Base-by-base conservation (phyloP, 2,797 vertebrate species). In the Aldrovandia affinis region DNA sequence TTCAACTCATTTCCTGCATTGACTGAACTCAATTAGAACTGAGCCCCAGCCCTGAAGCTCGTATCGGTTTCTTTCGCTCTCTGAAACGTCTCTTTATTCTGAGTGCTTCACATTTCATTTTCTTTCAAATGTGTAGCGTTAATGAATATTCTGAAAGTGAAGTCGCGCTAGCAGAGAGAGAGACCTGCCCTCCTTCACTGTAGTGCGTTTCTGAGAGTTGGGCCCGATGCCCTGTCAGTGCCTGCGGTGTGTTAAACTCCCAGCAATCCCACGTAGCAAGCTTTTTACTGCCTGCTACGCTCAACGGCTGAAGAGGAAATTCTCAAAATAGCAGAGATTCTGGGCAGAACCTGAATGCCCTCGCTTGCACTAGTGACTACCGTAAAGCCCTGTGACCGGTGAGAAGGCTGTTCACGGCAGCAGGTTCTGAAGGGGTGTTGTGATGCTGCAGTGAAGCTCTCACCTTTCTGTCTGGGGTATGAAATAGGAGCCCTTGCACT, bases 261-360 rank as follows among this genome's bases (percentile, higher is more conserved):
- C 81, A 54, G 80, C 33, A 59, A 78, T 89, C 86, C 87, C 78
- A 88, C 86, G 83, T 59, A 89, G 89, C 86, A 87, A 86, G 88
- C 91, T 90, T 83, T 83, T 87, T 83, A 91, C 63, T 44, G 73
- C 50, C 83, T 57, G 42, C 84, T 83, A 55, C 39, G 75, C 81
- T 33, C 39, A 25, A 15, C 39, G 81, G 42, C 28, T 59, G 70
- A 42, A 63, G 28, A 10, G 50, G 28, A 42, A 50, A 36, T 42
- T 57, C 63, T 39, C 3, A 52, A 18, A 50, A 70, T n/a, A 73
- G 44, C 44, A 42, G 63, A 28, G 6, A 84, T 81, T 84, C 52
- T 80, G 52, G 33, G 33, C 20, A 70, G 20, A 36, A 18, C 12
- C 39, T n/a, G 47, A 79, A 80, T 33, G 50, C 20, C 52, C 73